Percentiles rank a stretch among this genome's conserved stretches.
phyloP scores from a whole-genome alignment of 2,888 invertebrate species.

The Melanotus villosus region DNA sequence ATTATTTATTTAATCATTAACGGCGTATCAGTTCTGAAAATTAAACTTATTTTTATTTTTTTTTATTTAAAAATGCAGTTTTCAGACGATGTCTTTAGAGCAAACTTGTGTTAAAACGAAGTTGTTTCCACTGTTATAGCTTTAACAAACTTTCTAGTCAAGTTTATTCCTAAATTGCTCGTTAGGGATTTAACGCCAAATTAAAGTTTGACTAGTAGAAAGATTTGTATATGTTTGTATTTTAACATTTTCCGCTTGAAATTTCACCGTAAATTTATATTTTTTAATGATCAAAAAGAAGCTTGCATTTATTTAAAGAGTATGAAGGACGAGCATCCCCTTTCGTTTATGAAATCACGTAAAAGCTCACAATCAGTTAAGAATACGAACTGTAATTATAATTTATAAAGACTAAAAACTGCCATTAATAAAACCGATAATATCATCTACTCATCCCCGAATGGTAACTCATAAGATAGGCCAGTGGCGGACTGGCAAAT shows the following conservation, averaged over 20 bases:
- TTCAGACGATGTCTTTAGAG: too few species aligned
- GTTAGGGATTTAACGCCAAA: conserved; percentile 1
- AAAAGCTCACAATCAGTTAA: not conserved
- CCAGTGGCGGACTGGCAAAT: too few species aligned
- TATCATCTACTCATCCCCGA: conserved; percentile 32
- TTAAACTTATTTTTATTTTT: too few species aligned
- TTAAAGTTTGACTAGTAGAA: not conserved
- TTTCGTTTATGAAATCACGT: not conserved
- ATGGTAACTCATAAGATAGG: conserved; percentile 29
- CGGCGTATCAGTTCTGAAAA: too few species aligned
- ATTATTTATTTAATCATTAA: too few species aligned
- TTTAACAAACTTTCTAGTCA: not conserved
- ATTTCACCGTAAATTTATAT: too few species aligned
- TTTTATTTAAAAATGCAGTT: too few species aligned
- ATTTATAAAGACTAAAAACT: conserved; percentile 30
- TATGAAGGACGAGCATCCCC: too few species aligned
- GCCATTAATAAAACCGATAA: conserved; percentile 35
- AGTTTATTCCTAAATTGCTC: conserved; percentile 4
- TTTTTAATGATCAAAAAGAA: not conserved
- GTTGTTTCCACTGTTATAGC: not conserved
- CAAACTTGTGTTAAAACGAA: not conserved
- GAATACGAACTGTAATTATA: conserved; percentile 16
- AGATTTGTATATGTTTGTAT: too few species aligned
- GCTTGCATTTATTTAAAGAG: not conserved
- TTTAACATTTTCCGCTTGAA: too few species aligned